Conservation (phyloP, 2,797 vertebrate species). For the Cottoperca gobio region DNA sequence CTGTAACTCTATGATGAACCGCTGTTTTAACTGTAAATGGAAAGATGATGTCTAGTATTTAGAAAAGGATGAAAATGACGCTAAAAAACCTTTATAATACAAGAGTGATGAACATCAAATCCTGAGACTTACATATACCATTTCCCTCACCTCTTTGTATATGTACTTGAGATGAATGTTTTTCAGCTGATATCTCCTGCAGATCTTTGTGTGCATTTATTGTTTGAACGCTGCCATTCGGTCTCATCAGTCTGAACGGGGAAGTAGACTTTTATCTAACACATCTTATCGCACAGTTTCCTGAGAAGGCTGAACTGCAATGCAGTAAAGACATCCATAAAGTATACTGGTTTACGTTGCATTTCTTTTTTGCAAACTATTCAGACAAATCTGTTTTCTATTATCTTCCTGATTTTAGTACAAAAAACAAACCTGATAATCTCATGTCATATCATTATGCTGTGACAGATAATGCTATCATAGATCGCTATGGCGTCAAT, state of each 20-base stretch:
- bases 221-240: neutral
- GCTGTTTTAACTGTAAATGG: too few relatives aligned
- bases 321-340: neutral
- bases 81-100: neutral
- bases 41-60: too few relatives aligned
- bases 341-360: neutral
- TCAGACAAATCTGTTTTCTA: neutral
- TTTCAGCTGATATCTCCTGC: neutral
- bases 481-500: neutral
- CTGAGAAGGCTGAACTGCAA: neutral
- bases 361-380: neutral
- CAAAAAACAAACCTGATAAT: neutral
- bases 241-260: neutral
- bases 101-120: neutral
- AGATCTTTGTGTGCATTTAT: neutral
- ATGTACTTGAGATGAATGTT: neutral
- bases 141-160: neutral
- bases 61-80: neutral
- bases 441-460: neutral
- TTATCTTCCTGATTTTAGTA: neutral
- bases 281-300: constrained; percentile 15
- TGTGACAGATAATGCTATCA: neutral
- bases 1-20: too few relatives aligned
- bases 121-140: neutral
- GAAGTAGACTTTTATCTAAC: constrained; percentile 30